phyloP scores from a whole-genome alignment of 2,888 invertebrate species.

The Amphipoea oculea region DNA sequence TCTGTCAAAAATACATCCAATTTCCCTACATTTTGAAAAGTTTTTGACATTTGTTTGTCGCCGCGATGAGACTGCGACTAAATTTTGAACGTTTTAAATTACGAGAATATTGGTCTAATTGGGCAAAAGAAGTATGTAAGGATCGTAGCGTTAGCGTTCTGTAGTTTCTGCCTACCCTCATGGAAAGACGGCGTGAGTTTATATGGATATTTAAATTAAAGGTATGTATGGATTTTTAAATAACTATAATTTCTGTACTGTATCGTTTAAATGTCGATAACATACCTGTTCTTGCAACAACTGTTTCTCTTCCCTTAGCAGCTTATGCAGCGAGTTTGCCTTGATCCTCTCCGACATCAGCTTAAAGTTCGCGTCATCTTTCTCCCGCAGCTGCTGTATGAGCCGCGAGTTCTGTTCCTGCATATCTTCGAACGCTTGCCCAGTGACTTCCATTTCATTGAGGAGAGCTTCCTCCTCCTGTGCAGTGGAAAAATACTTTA shows the following conservation, averaged over 20 bases:
- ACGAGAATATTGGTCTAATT: no score
- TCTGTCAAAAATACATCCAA: no score
- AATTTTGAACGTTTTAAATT: no score
- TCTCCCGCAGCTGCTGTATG: constrained; percentile 98
- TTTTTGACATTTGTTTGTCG: no score
- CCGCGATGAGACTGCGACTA: no score
- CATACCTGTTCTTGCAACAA: constrained; percentile 96
- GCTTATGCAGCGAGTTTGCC: constrained; percentile 98
- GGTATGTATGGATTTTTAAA: neutral
- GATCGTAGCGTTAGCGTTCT: no score
- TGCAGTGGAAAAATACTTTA: constrained; percentile 56
- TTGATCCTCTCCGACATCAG: constrained; percentile 99
- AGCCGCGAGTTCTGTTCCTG: constrained; percentile 99
- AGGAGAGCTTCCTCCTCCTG: constrained; percentile 98
- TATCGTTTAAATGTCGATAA: neutral
- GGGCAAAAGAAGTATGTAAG: no score
- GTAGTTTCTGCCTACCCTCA: no score
- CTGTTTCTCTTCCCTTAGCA: constrained; percentile 98
- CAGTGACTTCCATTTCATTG: constrained; percentile 99
- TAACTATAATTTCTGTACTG: neutral
- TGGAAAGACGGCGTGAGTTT: no score
- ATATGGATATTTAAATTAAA: no score
- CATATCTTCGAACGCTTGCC: constrained; percentile 99
- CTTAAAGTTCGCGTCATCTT: constrained; percentile 99
- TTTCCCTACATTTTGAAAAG: no score